Evolutionary conservation across 2,888 invertebrate genomes (phyloP).

Genomic region (Microctonus hyperodae): DNA sequence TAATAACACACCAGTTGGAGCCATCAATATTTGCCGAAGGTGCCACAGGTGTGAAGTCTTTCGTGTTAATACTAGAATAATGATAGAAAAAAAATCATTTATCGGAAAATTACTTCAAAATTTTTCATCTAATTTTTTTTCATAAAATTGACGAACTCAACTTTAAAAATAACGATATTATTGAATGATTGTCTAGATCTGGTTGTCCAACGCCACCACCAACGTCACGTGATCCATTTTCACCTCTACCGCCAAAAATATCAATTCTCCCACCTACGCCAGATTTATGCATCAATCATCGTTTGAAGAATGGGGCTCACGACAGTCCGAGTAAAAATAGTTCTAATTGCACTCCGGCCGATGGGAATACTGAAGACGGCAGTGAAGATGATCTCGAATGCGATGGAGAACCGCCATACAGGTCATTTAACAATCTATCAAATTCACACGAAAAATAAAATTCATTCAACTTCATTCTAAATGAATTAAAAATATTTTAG

Average conservation of each 20-base stretch:
- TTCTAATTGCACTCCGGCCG: conserved; percentile 55
- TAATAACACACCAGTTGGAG: conserved; percentile 49
- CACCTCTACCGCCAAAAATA: conserved; percentile 71
- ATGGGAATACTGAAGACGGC: conserved; percentile 60
- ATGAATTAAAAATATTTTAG: too few relatives aligned
- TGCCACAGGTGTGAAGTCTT: conserved; percentile 60
- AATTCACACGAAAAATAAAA: too few relatives aligned
- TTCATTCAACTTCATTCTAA: too few relatives aligned
- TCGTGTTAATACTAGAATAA: conserved; percentile 28
- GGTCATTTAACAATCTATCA: conserved; percentile 40
- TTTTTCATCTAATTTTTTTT: not conserved
- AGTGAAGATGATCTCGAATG: conserved; percentile 61
- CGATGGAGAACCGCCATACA: conserved; percentile 63
- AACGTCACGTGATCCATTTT: conserved; percentile 62
- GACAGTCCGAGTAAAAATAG: conserved; percentile 58
- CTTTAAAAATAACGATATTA: not conserved
- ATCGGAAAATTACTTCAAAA: too few relatives aligned
- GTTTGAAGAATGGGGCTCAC: conserved; percentile 51
- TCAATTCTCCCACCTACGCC: conserved; percentile 80
- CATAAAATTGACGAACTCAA: not conserved
- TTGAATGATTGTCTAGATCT: conserved; percentile 48
- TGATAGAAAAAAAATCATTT: not conserved
- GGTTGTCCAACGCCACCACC: conserved; percentile 56
- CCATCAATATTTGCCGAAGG: conserved; percentile 59
- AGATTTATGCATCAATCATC: conserved; percentile 63